Evolutionary conservation across 2,113 vertebrate species (phyloP).

Genomic region (Anarhynchus alexandrinus): DNA sequence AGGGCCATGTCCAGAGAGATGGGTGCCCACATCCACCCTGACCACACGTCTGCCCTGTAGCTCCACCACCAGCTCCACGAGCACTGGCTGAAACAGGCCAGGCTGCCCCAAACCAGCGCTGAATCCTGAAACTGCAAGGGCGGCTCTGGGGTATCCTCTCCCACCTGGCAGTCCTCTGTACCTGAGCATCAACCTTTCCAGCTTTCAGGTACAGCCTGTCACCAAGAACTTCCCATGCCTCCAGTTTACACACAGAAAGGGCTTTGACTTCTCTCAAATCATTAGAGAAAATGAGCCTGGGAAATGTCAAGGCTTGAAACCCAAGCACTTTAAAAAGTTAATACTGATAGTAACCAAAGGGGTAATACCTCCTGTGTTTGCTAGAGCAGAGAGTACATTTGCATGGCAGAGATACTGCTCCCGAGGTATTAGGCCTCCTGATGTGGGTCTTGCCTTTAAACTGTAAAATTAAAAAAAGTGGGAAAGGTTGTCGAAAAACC

Average conservation of each 20-base stretch:
- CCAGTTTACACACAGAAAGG: neutral
- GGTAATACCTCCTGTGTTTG: neutral
- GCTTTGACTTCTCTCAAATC: neutral
- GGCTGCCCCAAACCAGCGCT: neutral
- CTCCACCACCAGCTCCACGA: neutral
- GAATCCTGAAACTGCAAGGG: neutral
- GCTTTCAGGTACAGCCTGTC: neutral
- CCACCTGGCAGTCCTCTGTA: accelerated
- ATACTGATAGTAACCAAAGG: neutral
- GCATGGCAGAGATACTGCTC: neutral
- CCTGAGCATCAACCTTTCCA: neutral
- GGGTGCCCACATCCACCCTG: neutral
- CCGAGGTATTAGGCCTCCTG: neutral
- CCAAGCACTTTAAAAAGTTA: neutral
- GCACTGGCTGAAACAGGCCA: neutral
- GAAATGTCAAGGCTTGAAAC: neutral
- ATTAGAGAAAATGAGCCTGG: neutral
- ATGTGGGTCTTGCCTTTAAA: neutral
- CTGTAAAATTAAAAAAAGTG: neutral
- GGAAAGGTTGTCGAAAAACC: neutral
- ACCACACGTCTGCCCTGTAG: accelerated
- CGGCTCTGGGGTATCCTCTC: neutral
- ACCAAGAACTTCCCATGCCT: neutral
- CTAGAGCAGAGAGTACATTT: neutral
- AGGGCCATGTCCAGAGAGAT: neutral